Conservation (phyloP, 2,888 invertebrate species). For the Diloba caeruleocephala region DNA sequence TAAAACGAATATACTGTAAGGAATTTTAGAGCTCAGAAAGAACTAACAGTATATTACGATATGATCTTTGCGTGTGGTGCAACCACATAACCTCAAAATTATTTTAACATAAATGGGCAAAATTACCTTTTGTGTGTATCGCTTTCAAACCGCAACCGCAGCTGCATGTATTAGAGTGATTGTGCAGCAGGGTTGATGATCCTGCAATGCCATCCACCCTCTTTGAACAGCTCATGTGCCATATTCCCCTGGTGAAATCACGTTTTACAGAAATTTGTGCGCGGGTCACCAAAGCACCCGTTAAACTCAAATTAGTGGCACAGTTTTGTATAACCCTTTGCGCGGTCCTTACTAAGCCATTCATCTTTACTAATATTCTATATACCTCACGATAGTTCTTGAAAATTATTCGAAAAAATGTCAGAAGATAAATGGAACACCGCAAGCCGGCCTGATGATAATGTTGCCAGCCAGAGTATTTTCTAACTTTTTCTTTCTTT, state of each 20-base stretch:
- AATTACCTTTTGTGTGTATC: constrained; percentile 92
- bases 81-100: constrained; percentile 80
- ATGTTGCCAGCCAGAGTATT: constrained; percentile 43
- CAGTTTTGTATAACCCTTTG: constrained; percentile 84
- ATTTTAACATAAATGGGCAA: background rate
- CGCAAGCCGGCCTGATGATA: constrained; percentile 35
- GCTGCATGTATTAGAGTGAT: constrained; percentile 90
- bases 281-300: constrained; percentile 76
- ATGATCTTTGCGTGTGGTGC: constrained; percentile 67
- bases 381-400: constrained; percentile 22
- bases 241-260: constrained; percentile 92
- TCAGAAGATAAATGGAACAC: constrained; percentile 53
- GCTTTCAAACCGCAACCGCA: constrained; percentile 91
- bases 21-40: too few species aligned
- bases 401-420: constrained; percentile 58
- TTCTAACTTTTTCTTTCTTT: background rate
- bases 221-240: constrained; percentile 91
- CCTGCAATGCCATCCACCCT: constrained; percentile 72
- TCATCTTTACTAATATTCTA: constrained; percentile 87
- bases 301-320: constrained; percentile 74
- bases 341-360: constrained; percentile 91
- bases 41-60: background rate
- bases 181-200: constrained; percentile 80
- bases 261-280: constrained; percentile 86
- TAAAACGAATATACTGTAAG: background rate